Evolutionary conservation across 2,797 vertebrate genomes (phyloP).

Genomic region (Pangasius larnaudii): DNA sequence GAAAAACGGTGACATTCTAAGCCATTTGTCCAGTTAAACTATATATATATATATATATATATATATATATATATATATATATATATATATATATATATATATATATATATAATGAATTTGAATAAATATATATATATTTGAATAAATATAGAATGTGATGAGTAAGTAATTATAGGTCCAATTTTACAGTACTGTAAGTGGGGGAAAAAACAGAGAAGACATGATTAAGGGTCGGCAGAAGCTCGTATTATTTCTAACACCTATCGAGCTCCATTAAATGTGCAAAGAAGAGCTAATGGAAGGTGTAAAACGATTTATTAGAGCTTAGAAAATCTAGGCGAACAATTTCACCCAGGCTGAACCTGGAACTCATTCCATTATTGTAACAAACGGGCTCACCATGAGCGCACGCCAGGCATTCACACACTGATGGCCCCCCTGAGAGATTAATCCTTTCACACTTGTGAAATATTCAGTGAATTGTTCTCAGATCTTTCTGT

Average conservation of each 20-base stretch:
- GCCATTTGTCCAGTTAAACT: slow-evolving; percentile 11
- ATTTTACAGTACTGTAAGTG: slow-evolving; percentile 3
- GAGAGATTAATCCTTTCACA: slow-evolving; percentile 60
- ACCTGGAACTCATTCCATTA: slow-evolving; percentile 43
- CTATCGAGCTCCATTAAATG: slow-evolving; percentile 13
- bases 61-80: no score
- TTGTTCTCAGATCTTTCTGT: slow-evolving; percentile 41
- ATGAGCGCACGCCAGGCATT: slow-evolving; percentile 31
- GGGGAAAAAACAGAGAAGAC: background rate
- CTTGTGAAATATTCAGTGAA: slow-evolving; percentile 48
- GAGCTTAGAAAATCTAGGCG: slow-evolving; percentile 15
- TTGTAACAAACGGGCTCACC: slow-evolving; percentile 52
- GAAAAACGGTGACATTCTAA: background rate
- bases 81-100: no score
- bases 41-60: background rate
- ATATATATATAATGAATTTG: no score
- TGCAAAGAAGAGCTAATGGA: slow-evolving; percentile 27
- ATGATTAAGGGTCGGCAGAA: slow-evolving; percentile 14
- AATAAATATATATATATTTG: background rate
- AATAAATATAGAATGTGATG: background rate
- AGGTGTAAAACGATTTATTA: slow-evolving; percentile 28
- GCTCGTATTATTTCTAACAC: slow-evolving; percentile 22
- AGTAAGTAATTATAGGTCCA: slow-evolving; percentile 13
- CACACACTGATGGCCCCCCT: slow-evolving; percentile 65
- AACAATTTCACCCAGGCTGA: slow-evolving; percentile 21